Evolutionary conservation across 2,888 invertebrate genomes (phyloP), one percentile per base, ranked within the genome.

Genomic region (Habroteleia sp.): DNA sequence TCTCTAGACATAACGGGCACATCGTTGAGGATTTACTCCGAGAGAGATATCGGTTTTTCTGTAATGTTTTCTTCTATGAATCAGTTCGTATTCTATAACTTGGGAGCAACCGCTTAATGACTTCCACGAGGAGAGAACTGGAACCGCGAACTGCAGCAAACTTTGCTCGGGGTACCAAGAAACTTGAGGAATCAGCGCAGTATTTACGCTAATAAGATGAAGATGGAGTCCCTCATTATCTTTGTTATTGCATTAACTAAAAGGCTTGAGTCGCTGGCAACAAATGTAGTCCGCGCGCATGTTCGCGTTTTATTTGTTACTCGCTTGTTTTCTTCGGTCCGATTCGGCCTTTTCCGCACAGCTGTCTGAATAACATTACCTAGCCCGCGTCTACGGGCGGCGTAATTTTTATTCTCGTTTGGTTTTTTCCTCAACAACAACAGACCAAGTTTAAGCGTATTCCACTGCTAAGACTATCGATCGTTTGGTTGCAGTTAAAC

Each of bases 221-320:
- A 68, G 58, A 42, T 25, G 60, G 29, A 50, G 42, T 35, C 31
- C 50, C 58, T 35, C 58, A 50, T 69, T 69, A 60, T 52, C 69
- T 60, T 60, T 60, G 69, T 69, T 69, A 69, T 69, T 69, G 69
- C 60, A 37, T 60, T 58, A 69, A 37, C 52, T 69, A 52, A 69
- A 41, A 46, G 52, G 60, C 60, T 69, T 52, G 44, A 69, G 52
- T 31, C 52, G 52, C 41, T 58, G 42, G 14, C 41, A 44, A 66
- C 37, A 66, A 58, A 58, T 48, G 48, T 48, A 54, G n/a, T 1
- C 0, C 20, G 42, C 1, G 3, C n/a, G 11, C 23, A 23, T 23
- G 37, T 37, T 37, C 17, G 37, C 17, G 17, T 37, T 41, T 23
- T 20, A 11, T 23, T 23, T 10, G 41, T 8, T n/a, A 17, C 37